These are phyloP conservation scores for Phaonia tiefii DNA, from an alignment of 2,888 invertebrate genomes.

Conservation along the genomic window DNA sequence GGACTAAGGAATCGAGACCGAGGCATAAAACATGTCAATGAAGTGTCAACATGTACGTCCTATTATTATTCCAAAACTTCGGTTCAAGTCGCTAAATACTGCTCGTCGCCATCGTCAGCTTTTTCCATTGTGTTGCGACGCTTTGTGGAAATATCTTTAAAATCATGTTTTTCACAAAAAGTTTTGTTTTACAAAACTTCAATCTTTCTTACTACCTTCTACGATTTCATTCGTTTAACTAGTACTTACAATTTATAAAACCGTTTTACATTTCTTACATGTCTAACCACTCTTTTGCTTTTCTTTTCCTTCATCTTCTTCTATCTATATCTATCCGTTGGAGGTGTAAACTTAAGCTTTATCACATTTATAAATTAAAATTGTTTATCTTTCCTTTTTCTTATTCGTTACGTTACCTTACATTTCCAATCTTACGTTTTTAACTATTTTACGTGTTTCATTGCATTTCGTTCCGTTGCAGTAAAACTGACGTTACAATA, in stretches of 20 bases:
- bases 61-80: no score
- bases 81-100: no score
- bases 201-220: conserved; percentile 3
- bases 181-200: conserved; percentile 46
- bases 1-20: no score
- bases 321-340: background rate
- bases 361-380: conserved; percentile 65
- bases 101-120: no score
- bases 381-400: conserved; percentile 46
- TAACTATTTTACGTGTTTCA: conserved; percentile 46
- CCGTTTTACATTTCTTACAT: conserved; percentile 48
- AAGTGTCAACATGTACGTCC: no score
- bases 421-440: conserved; percentile 49
- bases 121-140: no score
- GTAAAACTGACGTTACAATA: conserved; percentile 47
- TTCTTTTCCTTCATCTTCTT: no score
- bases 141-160: conserved; percentile 12
- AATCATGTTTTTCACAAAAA: conserved; percentile 49
- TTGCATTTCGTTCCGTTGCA: conserved; percentile 63
- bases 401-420: conserved; percentile 29
- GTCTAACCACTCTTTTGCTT: background rate
- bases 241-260: conserved; percentile 55
- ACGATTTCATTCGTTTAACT: conserved; percentile 7
- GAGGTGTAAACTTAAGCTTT: conserved; percentile 57
- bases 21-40: no score